These are phyloP conservation scores for Andrena fulva DNA, from an alignment of 2,888 invertebrate genomes.

Conservation along the genomic window DNA sequence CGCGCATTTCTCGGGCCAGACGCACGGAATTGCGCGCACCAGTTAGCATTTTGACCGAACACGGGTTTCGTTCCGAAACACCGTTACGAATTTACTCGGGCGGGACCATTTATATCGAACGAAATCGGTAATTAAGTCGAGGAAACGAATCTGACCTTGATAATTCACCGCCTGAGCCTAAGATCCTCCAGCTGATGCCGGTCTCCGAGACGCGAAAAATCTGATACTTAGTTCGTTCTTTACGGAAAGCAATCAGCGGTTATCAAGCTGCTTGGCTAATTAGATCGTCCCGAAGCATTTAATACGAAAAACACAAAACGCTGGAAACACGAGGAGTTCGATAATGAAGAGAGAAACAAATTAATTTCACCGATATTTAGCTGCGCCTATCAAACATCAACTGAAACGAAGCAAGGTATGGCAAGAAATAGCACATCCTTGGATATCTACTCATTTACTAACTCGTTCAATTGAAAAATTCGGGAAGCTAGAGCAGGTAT, in stretches of 20 bases:
- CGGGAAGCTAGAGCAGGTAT: too few species aligned
- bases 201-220: background rate
- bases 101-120: slow-evolving; percentile 17
- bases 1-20: slow-evolving; percentile 28
- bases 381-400: too few species aligned
- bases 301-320: too few species aligned
- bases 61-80: slow-evolving; percentile 20
- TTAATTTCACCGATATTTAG: too few species aligned
- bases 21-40: slow-evolving; percentile 41
- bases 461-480: too few species aligned
- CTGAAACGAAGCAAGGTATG: too few species aligned
- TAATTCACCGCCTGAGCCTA: background rate
- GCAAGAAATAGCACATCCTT: too few species aligned
- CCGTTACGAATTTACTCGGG: slow-evolving; percentile 41
- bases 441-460: too few species aligned
- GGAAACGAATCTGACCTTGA: background rate
- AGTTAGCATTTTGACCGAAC: slow-evolving; percentile 58
- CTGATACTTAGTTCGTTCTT: background rate
- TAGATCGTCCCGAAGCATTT: background rate
- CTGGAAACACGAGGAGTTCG: too few species aligned
- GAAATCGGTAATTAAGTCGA: slow-evolving; percentile 12
- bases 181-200: too few species aligned
- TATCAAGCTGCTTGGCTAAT: background rate
- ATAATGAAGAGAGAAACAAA: too few species aligned
- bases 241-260: background rate